Percentiles rank a stretch among this genome's conserved stretches.
Evolutionary conservation across 1,140 invertebrate genomes (phyloP).

Genomic region (Lepidostoma basale): DNA sequence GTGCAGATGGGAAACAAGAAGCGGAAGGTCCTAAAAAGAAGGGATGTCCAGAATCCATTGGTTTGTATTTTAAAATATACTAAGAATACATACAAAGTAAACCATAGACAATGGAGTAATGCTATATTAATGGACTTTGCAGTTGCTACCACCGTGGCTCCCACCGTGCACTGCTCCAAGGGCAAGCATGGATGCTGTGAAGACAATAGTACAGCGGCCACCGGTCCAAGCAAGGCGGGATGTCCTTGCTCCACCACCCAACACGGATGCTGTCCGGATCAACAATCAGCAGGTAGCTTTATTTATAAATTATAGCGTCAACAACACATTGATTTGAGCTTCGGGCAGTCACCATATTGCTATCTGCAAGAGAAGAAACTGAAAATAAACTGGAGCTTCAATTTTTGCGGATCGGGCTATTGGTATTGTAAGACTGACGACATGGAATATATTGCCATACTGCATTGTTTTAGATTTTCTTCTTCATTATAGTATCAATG

Average conservation of each 20-base stretch:
- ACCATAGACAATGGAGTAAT: background rate
- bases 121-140: background rate
- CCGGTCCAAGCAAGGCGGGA: conserved; percentile 73
- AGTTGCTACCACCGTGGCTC: conserved; percentile 10
- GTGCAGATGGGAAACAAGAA: conserved; percentile 73
- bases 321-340: too few relatives aligned
- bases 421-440: too few relatives aligned
- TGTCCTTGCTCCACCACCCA: conserved; percentile 77
- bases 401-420: too few relatives aligned
- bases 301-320: too few relatives aligned
- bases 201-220: conserved; percentile 72
- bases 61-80: conserved; percentile 24
- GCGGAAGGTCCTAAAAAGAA: conserved; percentile 70
- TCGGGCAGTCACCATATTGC: too few relatives aligned
- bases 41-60: conserved; percentile 64
- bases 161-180: conserved; percentile 58
- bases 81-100: background rate
- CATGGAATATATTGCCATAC: too few relatives aligned
- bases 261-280: conserved; percentile 91
- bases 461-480: too few relatives aligned
- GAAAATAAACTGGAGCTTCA: too few relatives aligned
- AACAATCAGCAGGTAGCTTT: conserved; percentile 5
- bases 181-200: conserved; percentile 78
- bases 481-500: too few relatives aligned
- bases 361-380: too few relatives aligned